Evolutionary conservation across 2,888 invertebrate genomes (phyloP), one percentile per base, ranked within the genome.

Genomic region (Megastigmus dorsalis): DNA sequence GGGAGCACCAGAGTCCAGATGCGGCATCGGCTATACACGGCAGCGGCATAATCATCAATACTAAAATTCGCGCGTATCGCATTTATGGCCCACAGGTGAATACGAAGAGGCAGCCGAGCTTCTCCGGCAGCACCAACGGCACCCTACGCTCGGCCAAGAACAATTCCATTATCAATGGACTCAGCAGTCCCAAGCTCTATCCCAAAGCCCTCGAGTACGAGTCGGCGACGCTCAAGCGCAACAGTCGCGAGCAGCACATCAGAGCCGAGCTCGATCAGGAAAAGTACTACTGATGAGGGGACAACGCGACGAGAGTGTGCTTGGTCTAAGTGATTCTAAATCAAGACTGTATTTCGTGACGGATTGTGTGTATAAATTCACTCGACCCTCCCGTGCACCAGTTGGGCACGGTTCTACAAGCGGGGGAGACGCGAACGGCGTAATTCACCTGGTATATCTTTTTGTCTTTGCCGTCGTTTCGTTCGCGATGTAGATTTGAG

Each of bases 131-230:
- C 79, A 88, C 88, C 63, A 89, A 89, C 70, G 91, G 91, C 74
- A 91, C 91, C 0, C 88, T 91, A 1, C 84, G 86, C 0, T 76
- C 79, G 0, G 76, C 76, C 10, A 92, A 92, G 81, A 92, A 92
- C 83, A 92, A 93, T 80, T 84, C 84, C 2, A 91, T 90, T 80
- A 82, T 85, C 6, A 85, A 86, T 67, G 85, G 88, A n/a, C 83
- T 89, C 0, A 87, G 90, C 23, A 92, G 92, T 0, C 94, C 92
- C 59, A 94, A 92, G 85, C 89, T 91, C 66, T 94, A 93, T 84
- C 92, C 91, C 36, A 95, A 93, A 87, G 93, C 90, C 75, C 91
- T 91, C 82, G 95, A 95, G 79, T 95, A 94, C 83, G 95, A 95
- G 83, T 92, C 93, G 63, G 93, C 94, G 15, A 95, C 95, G 0